These are phyloP conservation scores for Canis aureus DNA, from an alignment of 2,113 vertebrate genomes.

Conservation along the genomic window DNA sequence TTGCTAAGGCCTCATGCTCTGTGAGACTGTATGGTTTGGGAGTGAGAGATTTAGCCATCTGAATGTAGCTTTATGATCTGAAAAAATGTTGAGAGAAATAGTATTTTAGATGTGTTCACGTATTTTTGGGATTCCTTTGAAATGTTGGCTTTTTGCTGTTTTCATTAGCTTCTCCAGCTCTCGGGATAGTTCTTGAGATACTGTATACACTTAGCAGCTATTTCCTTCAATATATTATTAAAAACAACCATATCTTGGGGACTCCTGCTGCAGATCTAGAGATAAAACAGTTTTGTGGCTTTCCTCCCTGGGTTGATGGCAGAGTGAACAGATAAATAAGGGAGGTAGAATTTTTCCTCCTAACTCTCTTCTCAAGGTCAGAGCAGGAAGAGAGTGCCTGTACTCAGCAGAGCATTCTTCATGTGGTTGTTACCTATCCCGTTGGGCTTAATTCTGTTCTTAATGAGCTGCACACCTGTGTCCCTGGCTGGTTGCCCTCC, in stretches of 20 bases:
- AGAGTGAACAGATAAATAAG: neutral
- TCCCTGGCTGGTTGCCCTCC: constrained; percentile 69
- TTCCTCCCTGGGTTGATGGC: neutral
- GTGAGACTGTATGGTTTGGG: neutral
- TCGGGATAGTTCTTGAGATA: neutral
- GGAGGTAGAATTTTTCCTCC: neutral
- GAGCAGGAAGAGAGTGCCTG: constrained; percentile 9
- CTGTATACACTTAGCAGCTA: neutral
- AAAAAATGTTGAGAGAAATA: constrained; percentile 16
- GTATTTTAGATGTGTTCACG: neutral
- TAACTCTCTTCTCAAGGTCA: constrained; percentile 71
- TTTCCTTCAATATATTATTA: constrained; percentile 22
- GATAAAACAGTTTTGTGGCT: neutral
- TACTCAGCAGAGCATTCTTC: constrained; percentile 65
- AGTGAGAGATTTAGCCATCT: constrained; percentile 10
- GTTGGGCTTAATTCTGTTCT: constrained; percentile 80
- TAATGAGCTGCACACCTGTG: constrained; percentile 80
- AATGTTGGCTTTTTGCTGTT: constrained; percentile 51
- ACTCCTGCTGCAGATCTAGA: neutral
- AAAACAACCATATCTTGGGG: neutral
- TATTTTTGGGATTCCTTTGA: constrained; percentile 38
- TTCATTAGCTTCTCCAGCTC: neutral
- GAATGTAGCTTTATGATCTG: constrained; percentile 18
- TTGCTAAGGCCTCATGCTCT: neutral
- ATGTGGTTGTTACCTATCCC: constrained; percentile 54